A percentile compares a stretch with the other conserved stretches of the same genome.
Conservation (phyloP, 2,113 vertebrate genomes). For the Lutjanus erythropterus region DNA sequence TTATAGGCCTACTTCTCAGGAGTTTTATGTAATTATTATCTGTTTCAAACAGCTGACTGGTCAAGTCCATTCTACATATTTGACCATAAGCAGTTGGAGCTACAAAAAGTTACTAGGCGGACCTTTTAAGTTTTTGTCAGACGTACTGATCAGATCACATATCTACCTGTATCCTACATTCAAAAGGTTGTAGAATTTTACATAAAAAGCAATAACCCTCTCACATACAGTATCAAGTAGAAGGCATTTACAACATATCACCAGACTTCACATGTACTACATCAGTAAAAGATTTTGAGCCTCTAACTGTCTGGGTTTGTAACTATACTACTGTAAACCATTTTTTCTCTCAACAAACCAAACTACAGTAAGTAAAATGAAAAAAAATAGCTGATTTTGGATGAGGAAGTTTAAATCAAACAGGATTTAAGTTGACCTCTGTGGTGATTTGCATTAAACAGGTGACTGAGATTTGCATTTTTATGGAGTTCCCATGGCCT, state of each 20-base stretch:
- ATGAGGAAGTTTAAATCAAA: conserved; percentile 42
- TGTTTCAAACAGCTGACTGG: no score
- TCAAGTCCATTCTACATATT: not conserved
- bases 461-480: conserved; percentile 82
- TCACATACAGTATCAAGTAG: not conserved
- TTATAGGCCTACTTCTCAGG: no score
- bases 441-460: conserved; percentile 74
- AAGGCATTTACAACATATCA: no score
- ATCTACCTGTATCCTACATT: not conserved
- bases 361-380: not conserved
- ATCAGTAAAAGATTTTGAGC: not conserved
- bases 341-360: conserved; percentile 11
- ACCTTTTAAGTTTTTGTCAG: not conserved
- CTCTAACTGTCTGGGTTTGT: not conserved
- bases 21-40: no score
- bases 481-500: conserved; percentile 78
- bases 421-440: conserved; percentile 56
- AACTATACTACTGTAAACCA: not conserved
- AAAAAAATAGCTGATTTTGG: not conserved
- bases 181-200: not conserved
- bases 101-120: not conserved
- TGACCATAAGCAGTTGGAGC: not conserved
- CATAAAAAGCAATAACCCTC: not conserved
- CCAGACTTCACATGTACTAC: no score
- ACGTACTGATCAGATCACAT: not conserved